These are phyloP conservation scores for Myotis davidii DNA, from an alignment of 2,113 vertebrate genomes.

Conservation along the genomic window DNA sequence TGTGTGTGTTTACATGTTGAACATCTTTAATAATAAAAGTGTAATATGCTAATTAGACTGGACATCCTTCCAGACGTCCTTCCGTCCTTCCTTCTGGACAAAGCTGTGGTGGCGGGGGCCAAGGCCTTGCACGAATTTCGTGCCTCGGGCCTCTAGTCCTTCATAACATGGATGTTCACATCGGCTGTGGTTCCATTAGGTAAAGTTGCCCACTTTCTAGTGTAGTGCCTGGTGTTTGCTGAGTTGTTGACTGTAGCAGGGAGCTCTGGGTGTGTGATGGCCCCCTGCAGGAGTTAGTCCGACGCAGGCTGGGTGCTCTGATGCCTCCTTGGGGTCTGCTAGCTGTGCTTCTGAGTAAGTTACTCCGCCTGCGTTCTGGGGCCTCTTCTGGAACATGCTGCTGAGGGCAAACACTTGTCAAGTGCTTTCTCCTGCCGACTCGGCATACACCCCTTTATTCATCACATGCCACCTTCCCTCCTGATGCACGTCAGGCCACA, in stretches of 20 bases:
- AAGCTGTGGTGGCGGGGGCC: no score
- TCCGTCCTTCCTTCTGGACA: no score
- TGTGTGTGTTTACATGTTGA: background rate
- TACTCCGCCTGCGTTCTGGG: background rate
- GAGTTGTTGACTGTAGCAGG: background rate
- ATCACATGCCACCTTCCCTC: no score
- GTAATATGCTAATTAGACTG: no score
- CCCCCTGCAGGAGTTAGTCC: background rate
- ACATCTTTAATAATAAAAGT: background rate
- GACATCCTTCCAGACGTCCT: no score
- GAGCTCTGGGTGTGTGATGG: no score
- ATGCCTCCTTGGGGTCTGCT: background rate
- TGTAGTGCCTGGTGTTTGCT: background rate
- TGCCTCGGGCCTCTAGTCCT: background rate
- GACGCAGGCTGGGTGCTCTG: background rate
- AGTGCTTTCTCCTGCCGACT: background rate
- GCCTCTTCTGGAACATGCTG: background rate
- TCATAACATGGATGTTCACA: background rate
- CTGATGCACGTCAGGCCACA: background rate
- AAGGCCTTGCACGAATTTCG: no score
- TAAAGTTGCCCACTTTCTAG: background rate
- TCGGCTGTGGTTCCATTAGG: background rate
- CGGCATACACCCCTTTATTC: background rate
- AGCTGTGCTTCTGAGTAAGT: background rate
- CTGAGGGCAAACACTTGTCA: accelerated